Evolutionary conservation across 1,140 invertebrate species (phyloP), one percentile per base, ranked within the genome.

Genomic region (Chironomus striatipennis): DNA sequence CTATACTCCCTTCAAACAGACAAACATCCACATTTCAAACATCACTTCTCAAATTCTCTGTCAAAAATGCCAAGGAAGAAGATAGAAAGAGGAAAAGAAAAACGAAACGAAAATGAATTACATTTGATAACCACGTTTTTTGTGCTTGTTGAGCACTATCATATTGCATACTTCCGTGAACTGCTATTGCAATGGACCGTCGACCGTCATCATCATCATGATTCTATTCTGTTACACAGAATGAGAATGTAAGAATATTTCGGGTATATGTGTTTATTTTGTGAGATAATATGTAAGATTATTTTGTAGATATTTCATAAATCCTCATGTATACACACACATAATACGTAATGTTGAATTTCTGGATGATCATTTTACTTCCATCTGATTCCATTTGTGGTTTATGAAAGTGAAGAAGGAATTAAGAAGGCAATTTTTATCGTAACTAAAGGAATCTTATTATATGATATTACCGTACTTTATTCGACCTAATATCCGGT

Each of bases 91-190:
- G 24, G 24, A 10, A 57, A 12, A 70, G 65, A 70, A 17, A 70
- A 70, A 70, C 17, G 20, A 20, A 70, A 70, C 17, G 65, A 57
- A n/a, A 70, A 70, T 70, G 65, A 70, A 70, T 70, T 70, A 70
- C 65, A 70, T 70, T 70, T 70, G 65, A 70, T 70, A 70, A 70
- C 65, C 65, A 70, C 65, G 17, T 70, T 70, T 70, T 70, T 70
- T 70, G 47, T 57, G 47, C 47, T 57, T 57, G 47, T 57, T 57
- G 47, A 57, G 47, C 47, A 57, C 47, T 57, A 57, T 57, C 47
- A 57, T 57, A 57, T 57, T 57, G 12, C 47, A 57, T 57, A 57
- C 47, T 57, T 57, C 47, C 47, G 47, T 57, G n/a, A 57, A n/a
- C 47, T 15, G 9, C 47, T 57, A 12, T n/a, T 57, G 12, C 47